These are phyloP conservation scores for Acrocephalus scirpaceus DNA, from an alignment of 2,797 vertebrate genomes.

Conservation along the genomic window DNA sequence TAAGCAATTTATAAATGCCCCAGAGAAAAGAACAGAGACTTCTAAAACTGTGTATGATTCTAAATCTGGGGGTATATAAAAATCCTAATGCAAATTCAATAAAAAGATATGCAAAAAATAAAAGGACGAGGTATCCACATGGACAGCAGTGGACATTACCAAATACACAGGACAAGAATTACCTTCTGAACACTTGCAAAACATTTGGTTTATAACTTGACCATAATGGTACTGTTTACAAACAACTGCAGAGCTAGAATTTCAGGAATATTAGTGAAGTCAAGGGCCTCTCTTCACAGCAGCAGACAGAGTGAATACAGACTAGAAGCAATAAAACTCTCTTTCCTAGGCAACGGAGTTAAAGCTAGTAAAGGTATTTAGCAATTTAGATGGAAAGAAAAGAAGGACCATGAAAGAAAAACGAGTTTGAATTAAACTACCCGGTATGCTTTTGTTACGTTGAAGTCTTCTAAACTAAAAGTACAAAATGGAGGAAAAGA, in stretches of 20 bases:
- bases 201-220: background rate
- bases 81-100: background rate
- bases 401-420: background rate
- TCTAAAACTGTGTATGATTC: background rate
- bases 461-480: background rate
- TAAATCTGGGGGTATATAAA: background rate
- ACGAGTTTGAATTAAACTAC: background rate
- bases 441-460: background rate
- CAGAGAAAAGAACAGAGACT: background rate
- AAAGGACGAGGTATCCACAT: background rate
- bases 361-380: constrained; percentile 26
- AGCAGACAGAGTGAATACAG: background rate
- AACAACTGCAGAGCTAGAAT: background rate
- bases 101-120: background rate
- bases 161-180: background rate
- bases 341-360: background rate
- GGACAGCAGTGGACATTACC: background rate
- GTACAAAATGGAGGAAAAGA: background rate
- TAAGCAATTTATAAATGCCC: background rate
- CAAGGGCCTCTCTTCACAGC: background rate
- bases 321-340: background rate
- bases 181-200: background rate
- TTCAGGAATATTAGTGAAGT: background rate
- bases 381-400: background rate
- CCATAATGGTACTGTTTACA: background rate